Evolutionary conservation across 2,113 vertebrate genomes (phyloP).

Genomic region (Jacana jacana): DNA sequence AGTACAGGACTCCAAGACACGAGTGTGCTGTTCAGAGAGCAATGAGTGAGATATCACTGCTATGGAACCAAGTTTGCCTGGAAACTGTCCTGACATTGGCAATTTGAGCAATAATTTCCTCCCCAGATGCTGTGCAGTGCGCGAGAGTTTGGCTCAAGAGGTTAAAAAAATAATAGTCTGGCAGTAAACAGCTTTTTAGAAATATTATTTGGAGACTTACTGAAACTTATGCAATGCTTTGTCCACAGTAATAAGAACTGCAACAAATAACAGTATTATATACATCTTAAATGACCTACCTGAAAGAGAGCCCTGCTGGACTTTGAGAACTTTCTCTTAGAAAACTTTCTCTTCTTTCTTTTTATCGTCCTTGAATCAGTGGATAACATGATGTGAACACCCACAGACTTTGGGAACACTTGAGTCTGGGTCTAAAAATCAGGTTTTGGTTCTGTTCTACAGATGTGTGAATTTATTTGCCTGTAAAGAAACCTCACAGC

Average conservation of each 20-base stretch:
- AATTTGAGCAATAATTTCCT: constrained; percentile 44
- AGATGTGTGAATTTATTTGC: background rate
- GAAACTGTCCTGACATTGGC: constrained; percentile 31
- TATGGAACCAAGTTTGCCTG: background rate
- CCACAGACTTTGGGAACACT: background rate
- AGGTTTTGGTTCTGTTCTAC: background rate
- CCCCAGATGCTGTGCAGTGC: constrained; percentile 38
- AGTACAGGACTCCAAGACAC: background rate
- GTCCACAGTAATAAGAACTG: background rate
- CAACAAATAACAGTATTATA: background rate
- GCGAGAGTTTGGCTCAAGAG: constrained; percentile 43
- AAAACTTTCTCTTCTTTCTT: background rate
- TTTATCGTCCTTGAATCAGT: background rate
- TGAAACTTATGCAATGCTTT: constrained; percentile 24
- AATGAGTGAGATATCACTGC: background rate
- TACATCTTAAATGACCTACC: background rate
- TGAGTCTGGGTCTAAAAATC: background rate
- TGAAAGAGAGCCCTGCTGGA: background rate
- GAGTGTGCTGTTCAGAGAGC: background rate
- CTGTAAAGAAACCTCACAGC: background rate
- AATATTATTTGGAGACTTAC: background rate
- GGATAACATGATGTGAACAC: background rate
- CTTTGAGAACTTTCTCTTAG: background rate
- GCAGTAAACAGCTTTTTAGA: constrained; percentile 42
- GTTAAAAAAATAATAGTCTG: constrained; percentile 54